phyloP scores from a whole-genome alignment of 2,888 invertebrate species.

The Acleris literana region DNA sequence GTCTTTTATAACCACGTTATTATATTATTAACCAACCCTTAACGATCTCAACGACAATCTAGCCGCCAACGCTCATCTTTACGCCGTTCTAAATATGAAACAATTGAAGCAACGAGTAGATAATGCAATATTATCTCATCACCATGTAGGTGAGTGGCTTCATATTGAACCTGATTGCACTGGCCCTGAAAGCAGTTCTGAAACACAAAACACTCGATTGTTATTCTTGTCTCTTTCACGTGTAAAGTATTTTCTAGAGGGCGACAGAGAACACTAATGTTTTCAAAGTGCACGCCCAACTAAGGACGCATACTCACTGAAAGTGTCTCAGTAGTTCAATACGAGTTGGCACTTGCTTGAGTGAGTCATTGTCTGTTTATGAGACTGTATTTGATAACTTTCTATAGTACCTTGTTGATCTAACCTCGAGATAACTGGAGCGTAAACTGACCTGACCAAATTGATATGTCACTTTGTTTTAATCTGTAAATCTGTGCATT shows the following conservation, averaged over 20 bases:
- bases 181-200: background rate
- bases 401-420: conserved; percentile 22
- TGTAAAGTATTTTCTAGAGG: background rate
- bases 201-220: background rate
- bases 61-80: background rate
- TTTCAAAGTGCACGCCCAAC: conserved; percentile 2
- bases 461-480: conserved; percentile 20
- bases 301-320: conserved; percentile 11
- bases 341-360: conserved; percentile 28
- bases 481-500: background rate
- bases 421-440: conserved; percentile 30
- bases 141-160: conserved; percentile 11
- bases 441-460: conserved; percentile 22
- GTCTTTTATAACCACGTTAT: too few species aligned
- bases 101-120: conserved; percentile 10
- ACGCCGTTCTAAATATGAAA: conserved; percentile 4
- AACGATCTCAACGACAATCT: background rate
- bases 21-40: too few species aligned
- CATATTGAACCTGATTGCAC: conserved; percentile 12
- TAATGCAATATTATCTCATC: conserved; percentile 22
- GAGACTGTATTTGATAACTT: conserved; percentile 25
- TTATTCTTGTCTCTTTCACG: too few species aligned
- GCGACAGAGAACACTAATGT: background rate
- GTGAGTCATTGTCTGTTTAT: conserved; percentile 34
- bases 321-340: conserved; percentile 12